Percentiles rank a stretch among this genome's conserved stretches.
phyloP scores from a whole-genome alignment of 2,797 vertebrate genomes.

The Clamator glandarius region DNA sequence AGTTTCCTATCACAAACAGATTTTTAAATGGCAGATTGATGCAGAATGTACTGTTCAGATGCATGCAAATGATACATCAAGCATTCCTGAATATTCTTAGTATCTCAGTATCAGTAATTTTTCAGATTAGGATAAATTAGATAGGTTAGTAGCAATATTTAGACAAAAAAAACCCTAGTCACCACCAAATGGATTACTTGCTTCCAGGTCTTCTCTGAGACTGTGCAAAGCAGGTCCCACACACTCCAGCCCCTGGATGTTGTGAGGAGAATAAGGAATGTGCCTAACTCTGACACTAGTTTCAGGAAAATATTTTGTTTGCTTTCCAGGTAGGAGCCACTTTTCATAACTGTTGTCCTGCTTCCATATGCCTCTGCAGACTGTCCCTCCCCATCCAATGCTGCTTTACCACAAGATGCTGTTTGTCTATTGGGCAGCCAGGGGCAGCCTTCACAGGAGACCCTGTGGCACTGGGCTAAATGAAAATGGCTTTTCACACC shows the following conservation, averaged over 20 bases:
- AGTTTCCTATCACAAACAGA: neutral
- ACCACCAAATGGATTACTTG: neutral
- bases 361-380: neutral
- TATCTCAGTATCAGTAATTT: neutral
- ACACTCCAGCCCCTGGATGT: accelerated
- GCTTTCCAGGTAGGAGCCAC: neutral
- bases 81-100: neutral
- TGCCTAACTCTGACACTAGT: neutral
- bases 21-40: neutral
- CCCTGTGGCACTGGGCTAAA: neutral
- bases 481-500: neutral
- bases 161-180: neutral
- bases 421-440: neutral
- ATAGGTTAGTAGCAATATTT: neutral
- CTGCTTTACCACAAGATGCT: neutral
- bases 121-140: neutral
- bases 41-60: neutral
- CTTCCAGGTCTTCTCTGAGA: neutral
- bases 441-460: neutral
- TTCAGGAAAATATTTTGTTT: neutral
- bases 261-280: neutral
- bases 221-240: neutral
- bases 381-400: accelerated
- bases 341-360: neutral
- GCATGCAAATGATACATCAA: neutral